Evolutionary conservation across 2,113 vertebrate species (phyloP).

Genomic region (Piprites chloris): DNA sequence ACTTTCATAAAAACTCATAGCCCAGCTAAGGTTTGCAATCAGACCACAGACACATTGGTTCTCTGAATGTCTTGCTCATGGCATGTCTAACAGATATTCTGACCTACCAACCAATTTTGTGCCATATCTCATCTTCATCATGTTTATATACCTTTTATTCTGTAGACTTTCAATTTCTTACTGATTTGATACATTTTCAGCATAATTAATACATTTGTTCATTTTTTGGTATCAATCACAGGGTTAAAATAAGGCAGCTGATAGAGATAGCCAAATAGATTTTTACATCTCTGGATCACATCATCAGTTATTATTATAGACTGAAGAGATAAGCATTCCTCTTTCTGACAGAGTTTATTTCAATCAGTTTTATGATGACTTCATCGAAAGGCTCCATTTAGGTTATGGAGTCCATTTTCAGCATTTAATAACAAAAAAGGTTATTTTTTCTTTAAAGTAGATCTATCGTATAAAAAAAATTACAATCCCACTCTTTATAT

Average conservation of each 20-base stretch:
- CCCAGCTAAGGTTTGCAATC: neutral
- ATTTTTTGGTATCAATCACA: neutral
- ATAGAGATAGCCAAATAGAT: neutral
- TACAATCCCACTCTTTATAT: neutral
- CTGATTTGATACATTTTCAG: neutral
- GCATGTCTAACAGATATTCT: neutral
- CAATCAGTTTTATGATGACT: neutral
- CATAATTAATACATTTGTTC: neutral
- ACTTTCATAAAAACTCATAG: neutral
- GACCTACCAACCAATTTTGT: neutral
- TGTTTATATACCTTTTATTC: neutral
- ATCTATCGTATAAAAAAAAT: neutral
- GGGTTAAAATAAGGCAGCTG: neutral
- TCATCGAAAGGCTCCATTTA: neutral
- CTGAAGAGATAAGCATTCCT: neutral
- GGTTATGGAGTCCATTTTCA: neutral
- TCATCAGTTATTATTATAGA: neutral
- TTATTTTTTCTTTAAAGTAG: neutral
- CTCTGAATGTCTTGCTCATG: neutral
- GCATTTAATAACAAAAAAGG: neutral
- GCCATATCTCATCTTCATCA: neutral
- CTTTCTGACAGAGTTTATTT: neutral
- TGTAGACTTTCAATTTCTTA: neutral
- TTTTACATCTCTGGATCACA: neutral
- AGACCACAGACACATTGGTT: too few relatives aligned